Evolutionary conservation across 1,140 invertebrate species (phyloP), one percentile per base, ranked within the genome.

Genomic region (Pseudobourletiella spinata): DNA sequence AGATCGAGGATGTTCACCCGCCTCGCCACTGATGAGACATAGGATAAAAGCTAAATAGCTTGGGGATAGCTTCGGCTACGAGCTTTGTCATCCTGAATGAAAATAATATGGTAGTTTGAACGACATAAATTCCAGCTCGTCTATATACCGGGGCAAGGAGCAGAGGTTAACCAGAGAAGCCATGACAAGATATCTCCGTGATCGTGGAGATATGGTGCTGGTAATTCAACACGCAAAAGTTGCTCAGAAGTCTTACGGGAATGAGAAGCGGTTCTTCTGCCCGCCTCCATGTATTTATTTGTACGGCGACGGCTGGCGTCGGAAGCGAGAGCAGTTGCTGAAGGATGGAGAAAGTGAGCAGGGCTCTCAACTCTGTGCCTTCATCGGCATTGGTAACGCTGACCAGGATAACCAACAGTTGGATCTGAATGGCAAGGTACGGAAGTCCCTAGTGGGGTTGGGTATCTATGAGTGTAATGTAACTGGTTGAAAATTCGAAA

Each of bases 241-340:
- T 28, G 96, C 97, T 18, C 97, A 99, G 76, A 99, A 99, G 73
- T 98, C 95, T 0, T 99, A 99, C 76, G 97, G 97, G 51, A 99
- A 98, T 77, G 97, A 99, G 74, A 99, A 99, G 77, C 81, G 96
- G 62, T 99, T 99, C 78, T 99, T 99, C 78, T 99, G 96, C 74
- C 97, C 97, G 1, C 97, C 97, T 1, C 97, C 97, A 0, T 99
- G 95, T 76, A 97, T 99, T 70, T 99, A 99, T 77, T 78, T 99
- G 35, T 91, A 92, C 74, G 95, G 95, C 2, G 93, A 94, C 70
- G 97, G 96, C 1, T 99, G 97, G 97, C 82, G 91, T 68, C 81
- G 90, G 75, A 85, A 96, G 46, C 86, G 92, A 64, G 91, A 96
- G 71, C 86, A 91, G 71, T 87, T 96, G 84, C 75, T 91, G 59